Percentiles rank a stretch among this genome's conserved stretches.
phyloP scores from a whole-genome alignment of 2,797 vertebrate genomes.

The Garrulus glandarius region DNA sequence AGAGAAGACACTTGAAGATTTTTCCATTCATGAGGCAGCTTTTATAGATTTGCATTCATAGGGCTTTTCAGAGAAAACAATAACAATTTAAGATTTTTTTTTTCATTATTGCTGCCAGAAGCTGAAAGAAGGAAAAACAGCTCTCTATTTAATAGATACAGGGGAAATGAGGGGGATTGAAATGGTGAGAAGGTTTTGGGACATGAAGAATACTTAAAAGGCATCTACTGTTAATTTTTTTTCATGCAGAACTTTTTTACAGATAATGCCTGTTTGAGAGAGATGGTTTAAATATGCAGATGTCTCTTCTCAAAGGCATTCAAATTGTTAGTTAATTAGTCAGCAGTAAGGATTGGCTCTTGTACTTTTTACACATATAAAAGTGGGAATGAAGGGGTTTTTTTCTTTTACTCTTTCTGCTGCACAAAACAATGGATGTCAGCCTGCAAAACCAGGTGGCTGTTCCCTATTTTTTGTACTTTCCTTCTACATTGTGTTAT shows the following conservation, averaged over 20 bases:
- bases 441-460: not conserved
- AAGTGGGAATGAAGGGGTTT: not conserved
- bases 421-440: slow-evolving; percentile 35
- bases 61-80: slow-evolving; percentile 61
- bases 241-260: slow-evolving; percentile 33
- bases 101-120: slow-evolving; percentile 47
- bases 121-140: slow-evolving; percentile 22
- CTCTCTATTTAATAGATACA: slow-evolving; percentile 35
- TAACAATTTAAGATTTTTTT: slow-evolving; percentile 55
- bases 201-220: slow-evolving; percentile 39
- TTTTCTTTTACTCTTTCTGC: not conserved
- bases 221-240: slow-evolving; percentile 47
- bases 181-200: slow-evolving; percentile 6
- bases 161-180: slow-evolving; percentile 38
- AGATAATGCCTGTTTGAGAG: slow-evolving; percentile 16
- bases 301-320: slow-evolving; percentile 36
- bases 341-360: slow-evolving; percentile 26
- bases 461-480: not conserved
- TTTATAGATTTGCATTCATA: slow-evolving; percentile 54
- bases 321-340: slow-evolving; percentile 46
- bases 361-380: slow-evolving; percentile 18
- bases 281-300: slow-evolving; percentile 60
- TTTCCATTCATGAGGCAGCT: slow-evolving; percentile 48
- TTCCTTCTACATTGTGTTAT: not conserved
- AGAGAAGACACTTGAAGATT: slow-evolving; percentile 50